phyloP scores from a whole-genome alignment of 2,113 vertebrate genomes.

The Anas platyrhynchos region DNA sequence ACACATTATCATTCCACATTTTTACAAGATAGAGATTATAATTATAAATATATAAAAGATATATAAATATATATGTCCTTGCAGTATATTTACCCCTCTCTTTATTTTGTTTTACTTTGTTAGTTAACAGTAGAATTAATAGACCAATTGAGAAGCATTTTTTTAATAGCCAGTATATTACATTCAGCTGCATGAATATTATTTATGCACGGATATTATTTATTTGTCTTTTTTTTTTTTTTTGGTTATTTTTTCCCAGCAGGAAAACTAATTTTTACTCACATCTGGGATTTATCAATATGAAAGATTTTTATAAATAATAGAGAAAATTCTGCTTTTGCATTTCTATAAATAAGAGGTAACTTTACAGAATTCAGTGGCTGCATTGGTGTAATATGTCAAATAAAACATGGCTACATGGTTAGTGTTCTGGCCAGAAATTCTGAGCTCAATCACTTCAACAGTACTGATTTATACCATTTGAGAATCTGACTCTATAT shows the following conservation, averaged over 20 bases:
- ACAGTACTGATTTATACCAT: background rate
- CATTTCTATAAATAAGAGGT: background rate
- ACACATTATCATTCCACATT: background rate
- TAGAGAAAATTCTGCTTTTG: background rate
- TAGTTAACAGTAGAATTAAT: background rate
- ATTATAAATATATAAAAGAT: background rate
- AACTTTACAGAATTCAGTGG: background rate
- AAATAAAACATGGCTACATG: background rate
- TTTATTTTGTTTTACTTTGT: background rate
- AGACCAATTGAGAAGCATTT: background rate
- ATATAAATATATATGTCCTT: background rate
- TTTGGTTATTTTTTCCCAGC: background rate
- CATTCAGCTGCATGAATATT: background rate
- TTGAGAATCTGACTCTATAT: background rate
- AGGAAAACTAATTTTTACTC: background rate
- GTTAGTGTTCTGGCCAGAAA: background rate
- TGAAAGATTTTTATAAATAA: background rate
- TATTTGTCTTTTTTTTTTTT: background rate
- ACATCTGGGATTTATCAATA: background rate
- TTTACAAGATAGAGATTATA: background rate
- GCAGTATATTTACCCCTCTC: background rate
- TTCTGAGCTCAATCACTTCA: background rate
- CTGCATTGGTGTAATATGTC: background rate
- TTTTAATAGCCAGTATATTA: background rate
- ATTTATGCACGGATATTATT: background rate